Evolutionary conservation across 1,140 invertebrate genomes (phyloP).

Genomic region (Sitobion miscanthi): DNA sequence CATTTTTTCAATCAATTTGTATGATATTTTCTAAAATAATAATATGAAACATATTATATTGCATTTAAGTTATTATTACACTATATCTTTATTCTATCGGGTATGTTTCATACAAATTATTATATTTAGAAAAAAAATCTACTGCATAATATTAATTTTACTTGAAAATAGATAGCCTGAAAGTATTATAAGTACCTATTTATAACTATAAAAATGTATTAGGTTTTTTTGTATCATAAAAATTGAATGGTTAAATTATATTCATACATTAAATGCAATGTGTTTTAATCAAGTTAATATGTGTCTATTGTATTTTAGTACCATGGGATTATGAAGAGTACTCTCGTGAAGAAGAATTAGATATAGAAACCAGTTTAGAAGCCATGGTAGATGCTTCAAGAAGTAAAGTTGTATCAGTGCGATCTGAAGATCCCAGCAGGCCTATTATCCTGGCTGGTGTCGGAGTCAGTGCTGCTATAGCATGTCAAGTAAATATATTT

Average conservation of each 20-base stretch:
- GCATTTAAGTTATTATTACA: too few relatives aligned
- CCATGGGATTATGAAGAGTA: conserved; percentile 53
- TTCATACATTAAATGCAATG: neutral
- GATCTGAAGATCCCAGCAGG: conserved; percentile 35
- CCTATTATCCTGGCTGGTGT: conserved; percentile 42
- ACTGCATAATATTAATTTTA: too few relatives aligned
- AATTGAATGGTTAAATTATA: neutral
- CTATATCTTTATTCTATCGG: too few relatives aligned
- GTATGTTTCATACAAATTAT: too few relatives aligned
- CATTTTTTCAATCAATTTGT: neutral
- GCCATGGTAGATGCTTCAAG: conserved; percentile 51
- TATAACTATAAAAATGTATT: too few relatives aligned
- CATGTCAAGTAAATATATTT: conserved; percentile 38
- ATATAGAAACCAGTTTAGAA: conserved; percentile 47
- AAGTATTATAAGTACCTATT: too few relatives aligned
- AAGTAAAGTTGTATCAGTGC: conserved; percentile 46
- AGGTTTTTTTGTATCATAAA: neutral
- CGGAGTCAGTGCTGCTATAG: conserved; percentile 48
- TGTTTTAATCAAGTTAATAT: conserved; percentile 8
- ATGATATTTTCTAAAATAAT: neutral
- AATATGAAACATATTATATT: neutral
- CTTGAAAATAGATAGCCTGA: too few relatives aligned
- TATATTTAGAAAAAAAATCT: too few relatives aligned
- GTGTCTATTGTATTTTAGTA: conserved; percentile 2
- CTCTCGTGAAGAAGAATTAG: conserved; percentile 45